A percentile compares a stretch with the other conserved stretches of the same genome.
Evolutionary conservation across 2,888 invertebrate genomes (phyloP).

Genomic region (Serripes groenlandicus): DNA sequence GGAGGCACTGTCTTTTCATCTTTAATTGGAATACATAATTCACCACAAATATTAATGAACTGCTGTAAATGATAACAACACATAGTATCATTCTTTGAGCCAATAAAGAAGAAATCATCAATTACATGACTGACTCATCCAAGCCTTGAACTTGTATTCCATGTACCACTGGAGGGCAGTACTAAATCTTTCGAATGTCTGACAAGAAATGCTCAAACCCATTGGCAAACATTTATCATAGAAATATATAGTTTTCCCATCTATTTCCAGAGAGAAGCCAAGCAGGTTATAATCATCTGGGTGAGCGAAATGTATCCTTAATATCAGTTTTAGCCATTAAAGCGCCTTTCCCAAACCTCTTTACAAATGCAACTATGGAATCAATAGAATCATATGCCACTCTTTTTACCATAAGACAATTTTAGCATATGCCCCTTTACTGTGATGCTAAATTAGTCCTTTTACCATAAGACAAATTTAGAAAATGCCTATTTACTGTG

Average conservation of each 20-base stretch:
- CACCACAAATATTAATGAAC: conserved; percentile 15
- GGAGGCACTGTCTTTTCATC: conserved; percentile 39
- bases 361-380: conserved; percentile 25
- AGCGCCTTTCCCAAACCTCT: conserved; percentile 7
- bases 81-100: not conserved
- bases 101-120: conserved; percentile 54
- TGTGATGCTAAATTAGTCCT: conserved; percentile 58
- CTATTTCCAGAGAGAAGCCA: no score
- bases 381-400: conserved; percentile 47
- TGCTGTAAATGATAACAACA: no score
- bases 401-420: conserved; percentile 43
- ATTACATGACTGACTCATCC: conserved; percentile 32
- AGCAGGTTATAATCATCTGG: conserved; percentile 49
- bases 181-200: conserved; percentile 54
- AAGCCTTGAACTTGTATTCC: not conserved
- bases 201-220: conserved; percentile 46
- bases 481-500: no score
- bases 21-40: conserved; percentile 34
- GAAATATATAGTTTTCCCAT: conserved; percentile 33
- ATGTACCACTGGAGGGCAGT: conserved; percentile 35
- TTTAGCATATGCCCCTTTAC: conserved; percentile 38
- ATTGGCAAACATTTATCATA: conserved; percentile 49
- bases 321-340: conserved; percentile 57
- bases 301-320: conserved; percentile 43
- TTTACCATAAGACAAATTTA: no score